These are phyloP conservation scores for Cairina moschata DNA, from an alignment of 2,113 vertebrate species.

Conservation along the genomic window DNA sequence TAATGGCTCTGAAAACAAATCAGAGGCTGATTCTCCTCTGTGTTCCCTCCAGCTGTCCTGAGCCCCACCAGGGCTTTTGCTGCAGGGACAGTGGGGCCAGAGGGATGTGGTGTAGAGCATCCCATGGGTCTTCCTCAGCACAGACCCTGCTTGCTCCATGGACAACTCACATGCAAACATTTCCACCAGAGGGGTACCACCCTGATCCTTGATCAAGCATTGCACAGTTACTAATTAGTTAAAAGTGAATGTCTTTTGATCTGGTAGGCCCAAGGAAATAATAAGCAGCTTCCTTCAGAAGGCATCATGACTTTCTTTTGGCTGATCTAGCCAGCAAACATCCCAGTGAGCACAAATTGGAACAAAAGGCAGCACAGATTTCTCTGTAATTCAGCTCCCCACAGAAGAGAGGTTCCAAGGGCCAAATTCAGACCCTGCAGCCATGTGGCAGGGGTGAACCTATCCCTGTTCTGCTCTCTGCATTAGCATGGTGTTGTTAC, in stretches of 20 bases:
- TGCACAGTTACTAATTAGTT: not conserved
- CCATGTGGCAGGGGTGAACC: not conserved
- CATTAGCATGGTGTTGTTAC: not conserved
- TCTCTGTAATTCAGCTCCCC: not conserved
- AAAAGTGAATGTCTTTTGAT: not conserved
- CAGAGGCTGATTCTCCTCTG: not conserved
- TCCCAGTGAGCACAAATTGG: not conserved
- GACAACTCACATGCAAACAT: not conserved
- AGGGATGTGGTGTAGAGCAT: not conserved
- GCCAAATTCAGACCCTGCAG: not conserved
- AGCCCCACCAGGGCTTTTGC: not conserved
- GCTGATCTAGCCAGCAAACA: not conserved
- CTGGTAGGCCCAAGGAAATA: not conserved
- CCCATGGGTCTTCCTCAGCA: not conserved
- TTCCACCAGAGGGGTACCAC: not conserved
- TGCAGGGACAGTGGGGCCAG: fast-evolving
- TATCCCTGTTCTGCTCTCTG: not conserved
- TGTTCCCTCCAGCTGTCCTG: not conserved
- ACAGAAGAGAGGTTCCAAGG: not conserved
- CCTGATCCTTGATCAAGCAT: not conserved
- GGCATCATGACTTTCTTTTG: fast-evolving
- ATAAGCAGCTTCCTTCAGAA: not conserved
- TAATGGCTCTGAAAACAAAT: not conserved
- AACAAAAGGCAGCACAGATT: not conserved
- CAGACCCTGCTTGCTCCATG: not conserved